phyloP scores from a whole-genome alignment of 2,888 invertebrate species.

The Ormyrus nitidulus region DNA sequence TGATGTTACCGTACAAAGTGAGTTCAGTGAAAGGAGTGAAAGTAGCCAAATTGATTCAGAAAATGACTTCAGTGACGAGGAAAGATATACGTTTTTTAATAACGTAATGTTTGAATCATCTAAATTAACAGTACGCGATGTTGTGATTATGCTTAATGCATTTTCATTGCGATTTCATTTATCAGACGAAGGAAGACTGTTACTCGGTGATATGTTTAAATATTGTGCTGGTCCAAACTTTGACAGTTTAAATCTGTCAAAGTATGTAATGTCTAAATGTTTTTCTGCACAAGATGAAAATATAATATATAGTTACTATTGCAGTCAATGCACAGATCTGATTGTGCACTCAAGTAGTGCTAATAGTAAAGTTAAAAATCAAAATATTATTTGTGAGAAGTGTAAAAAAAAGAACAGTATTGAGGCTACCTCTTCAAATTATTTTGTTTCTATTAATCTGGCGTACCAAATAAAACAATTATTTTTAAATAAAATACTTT shows the following conservation, averaged over 20 bases:
- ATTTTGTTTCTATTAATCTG: neutral
- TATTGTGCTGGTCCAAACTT: neutral
- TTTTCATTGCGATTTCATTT: neutral
- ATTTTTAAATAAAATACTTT: neutral
- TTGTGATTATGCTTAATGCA: neutral
- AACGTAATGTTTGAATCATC: neutral
- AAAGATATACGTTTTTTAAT: too few species aligned
- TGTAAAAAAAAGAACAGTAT: neutral
- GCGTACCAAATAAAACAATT: neutral
- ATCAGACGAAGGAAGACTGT: neutral
- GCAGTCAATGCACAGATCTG: neutral
- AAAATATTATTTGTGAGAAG: neutral
- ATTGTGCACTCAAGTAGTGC: neutral
- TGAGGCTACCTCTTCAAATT: neutral
- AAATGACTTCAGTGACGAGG: too few species aligned
- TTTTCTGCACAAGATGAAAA: neutral
- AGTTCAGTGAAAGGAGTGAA: too few species aligned
- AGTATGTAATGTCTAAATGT: neutral
- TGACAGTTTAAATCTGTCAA: neutral
- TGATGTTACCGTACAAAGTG: too few species aligned
- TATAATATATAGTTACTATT: neutral
- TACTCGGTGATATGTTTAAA: neutral
- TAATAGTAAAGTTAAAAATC: neutral
- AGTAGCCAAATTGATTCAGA: too few species aligned
- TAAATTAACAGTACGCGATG: neutral